Conservation (phyloP, 2,113 vertebrate species). For the Rhinichthys klamathensis region DNA sequence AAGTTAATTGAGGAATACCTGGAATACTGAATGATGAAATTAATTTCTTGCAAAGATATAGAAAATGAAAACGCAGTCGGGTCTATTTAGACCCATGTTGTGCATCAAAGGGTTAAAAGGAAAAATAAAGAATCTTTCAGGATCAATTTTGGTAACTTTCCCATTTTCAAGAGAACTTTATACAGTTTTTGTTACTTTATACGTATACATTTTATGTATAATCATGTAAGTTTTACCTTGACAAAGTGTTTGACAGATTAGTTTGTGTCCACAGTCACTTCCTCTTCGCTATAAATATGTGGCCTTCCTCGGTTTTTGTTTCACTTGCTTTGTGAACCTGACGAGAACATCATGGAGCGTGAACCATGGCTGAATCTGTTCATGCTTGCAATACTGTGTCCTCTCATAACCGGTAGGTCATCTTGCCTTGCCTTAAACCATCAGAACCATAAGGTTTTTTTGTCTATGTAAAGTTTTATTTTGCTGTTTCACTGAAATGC, state of each 20-base stretch:
- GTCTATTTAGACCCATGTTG: too few species aligned
- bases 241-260: background rate
- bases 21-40: too few species aligned
- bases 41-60: too few species aligned
- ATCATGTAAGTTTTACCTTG: background rate
- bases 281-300: constrained; percentile 26
- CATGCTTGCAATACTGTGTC: background rate
- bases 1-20: too few species aligned
- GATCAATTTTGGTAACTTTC: background rate
- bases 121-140: background rate
- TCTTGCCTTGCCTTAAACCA: background rate
- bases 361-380: constrained; percentile 18
- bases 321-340: constrained; percentile 7
- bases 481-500: background rate
- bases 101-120: too few species aligned
- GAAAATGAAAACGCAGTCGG: too few species aligned
- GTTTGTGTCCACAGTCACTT: background rate
- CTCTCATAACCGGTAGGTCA: constrained; percentile 16
- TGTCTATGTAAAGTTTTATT: background rate
- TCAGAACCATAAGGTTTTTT: background rate
- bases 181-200: too few species aligned
- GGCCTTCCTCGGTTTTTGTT: background rate
- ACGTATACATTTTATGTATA: background rate
- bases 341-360: background rate
- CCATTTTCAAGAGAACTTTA: too few species aligned